These are phyloP conservation scores for Dorcus parallelipipedus DNA, from an alignment of 2,888 invertebrate species.

Conservation along the genomic window DNA sequence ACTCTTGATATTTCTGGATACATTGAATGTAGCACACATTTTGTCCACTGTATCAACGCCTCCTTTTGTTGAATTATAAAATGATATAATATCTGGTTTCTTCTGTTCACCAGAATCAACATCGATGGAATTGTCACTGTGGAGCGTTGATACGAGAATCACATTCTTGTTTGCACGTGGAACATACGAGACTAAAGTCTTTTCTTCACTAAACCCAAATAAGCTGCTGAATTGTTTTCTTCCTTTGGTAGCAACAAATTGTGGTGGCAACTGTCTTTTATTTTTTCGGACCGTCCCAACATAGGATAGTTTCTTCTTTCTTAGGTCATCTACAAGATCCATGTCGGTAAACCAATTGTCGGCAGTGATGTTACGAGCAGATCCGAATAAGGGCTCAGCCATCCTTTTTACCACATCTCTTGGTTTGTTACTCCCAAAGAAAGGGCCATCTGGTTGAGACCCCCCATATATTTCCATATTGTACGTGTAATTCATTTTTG, in stretches of 20 bases:
- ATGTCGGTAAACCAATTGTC: conserved; percentile 24
- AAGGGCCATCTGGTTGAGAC: conserved; percentile 5
- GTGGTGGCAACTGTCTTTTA: conserved; percentile 4
- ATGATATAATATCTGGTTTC: neutral
- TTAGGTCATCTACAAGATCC: conserved; percentile 15
- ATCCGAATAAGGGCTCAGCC: conserved; percentile 18
- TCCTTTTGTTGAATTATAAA: conserved; percentile 1
- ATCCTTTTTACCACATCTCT: conserved; percentile 23
- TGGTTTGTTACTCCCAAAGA: conserved; percentile 17
- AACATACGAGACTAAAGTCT: conserved; percentile 1
- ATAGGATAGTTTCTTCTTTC: conserved; percentile 15
- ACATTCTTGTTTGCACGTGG: conserved; percentile 5
- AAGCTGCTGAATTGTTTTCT: neutral
- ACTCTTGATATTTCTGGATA: too few relatives aligned
- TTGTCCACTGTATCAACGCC: neutral
- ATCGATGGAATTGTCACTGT: conserved; percentile 4
- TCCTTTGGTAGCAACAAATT: too few relatives aligned
- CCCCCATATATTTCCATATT: conserved; percentile 29
- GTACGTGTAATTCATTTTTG: conserved; percentile 26
- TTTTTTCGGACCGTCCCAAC: conserved; percentile 16
- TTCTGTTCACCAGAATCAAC: conserved; percentile 3
- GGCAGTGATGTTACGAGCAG: conserved; percentile 24
- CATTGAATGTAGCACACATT: too few relatives aligned
- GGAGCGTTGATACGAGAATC: conserved; percentile 7
- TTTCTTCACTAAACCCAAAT: conserved; percentile 5